phyloP scores from a whole-genome alignment of 2,888 invertebrate genomes.

The Yponomeuta malinellus region DNA sequence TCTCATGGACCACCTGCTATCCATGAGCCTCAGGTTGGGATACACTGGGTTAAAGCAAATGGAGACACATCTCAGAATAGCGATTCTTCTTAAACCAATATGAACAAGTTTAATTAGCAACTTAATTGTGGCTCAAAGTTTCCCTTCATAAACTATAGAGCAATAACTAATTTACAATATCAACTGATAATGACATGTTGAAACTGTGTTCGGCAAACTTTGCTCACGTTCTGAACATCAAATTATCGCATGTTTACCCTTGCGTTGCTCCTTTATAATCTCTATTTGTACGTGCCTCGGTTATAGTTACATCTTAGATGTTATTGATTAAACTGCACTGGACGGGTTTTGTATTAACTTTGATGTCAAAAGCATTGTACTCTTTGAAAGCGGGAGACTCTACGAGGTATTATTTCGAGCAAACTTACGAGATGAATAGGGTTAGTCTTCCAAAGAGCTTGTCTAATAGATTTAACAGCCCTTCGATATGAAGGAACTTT shows the following conservation, averaged over 20 bases:
- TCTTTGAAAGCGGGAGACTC: background rate
- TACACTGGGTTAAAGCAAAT: too few relatives aligned
- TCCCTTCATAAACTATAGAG: background rate
- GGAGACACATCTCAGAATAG: too few relatives aligned
- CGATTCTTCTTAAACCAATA: background rate
- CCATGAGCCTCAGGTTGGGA: too few relatives aligned
- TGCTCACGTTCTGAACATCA: slow-evolving; percentile 37
- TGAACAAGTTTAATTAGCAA: background rate
- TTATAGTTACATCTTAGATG: slow-evolving; percentile 10
- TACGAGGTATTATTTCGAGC: background rate
- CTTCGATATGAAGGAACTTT: background rate
- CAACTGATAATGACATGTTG: slow-evolving; percentile 69
- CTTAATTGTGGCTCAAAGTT: background rate
- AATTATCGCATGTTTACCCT: slow-evolving; percentile 58
- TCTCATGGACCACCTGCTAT: too few relatives aligned
- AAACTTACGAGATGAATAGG: background rate
- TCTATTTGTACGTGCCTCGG: background rate
- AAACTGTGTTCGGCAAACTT: slow-evolving; percentile 55
- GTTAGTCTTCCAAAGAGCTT: slow-evolving; percentile 2
- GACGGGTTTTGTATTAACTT: slow-evolving; percentile 8
- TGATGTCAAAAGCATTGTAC: slow-evolving; percentile 10
- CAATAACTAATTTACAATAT: slow-evolving; percentile 28
- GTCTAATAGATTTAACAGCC: background rate
- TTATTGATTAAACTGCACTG: slow-evolving; percentile 8
- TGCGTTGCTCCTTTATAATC: slow-evolving; percentile 39